Percentiles rank a stretch among this genome's conserved stretches.
phyloP scores from a whole-genome alignment of 2,888 invertebrate species.

The Eutolmus rufibarbis region DNA sequence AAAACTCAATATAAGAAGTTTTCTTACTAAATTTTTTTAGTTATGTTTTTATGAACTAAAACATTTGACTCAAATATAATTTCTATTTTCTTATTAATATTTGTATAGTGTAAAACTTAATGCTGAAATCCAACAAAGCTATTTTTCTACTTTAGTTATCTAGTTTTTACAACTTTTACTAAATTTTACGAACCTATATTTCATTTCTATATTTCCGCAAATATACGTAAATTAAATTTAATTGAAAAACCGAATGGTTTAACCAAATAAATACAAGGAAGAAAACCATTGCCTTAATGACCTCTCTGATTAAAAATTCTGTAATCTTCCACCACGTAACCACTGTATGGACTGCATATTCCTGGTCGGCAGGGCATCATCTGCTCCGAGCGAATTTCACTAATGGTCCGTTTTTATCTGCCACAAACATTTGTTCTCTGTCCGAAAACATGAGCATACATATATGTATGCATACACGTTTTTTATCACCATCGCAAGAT shows the following conservation, averaged over 20 bases:
- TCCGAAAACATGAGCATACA: not conserved
- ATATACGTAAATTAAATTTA: not conserved
- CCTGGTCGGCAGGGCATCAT: not conserved
- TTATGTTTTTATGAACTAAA: too few species aligned
- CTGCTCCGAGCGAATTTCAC: not conserved
- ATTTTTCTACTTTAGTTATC: too few species aligned
- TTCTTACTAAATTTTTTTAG: too few species aligned
- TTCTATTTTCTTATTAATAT: too few species aligned
- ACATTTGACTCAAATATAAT: too few species aligned
- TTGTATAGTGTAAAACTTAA: too few species aligned
- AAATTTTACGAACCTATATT: too few species aligned
- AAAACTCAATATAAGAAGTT: too few species aligned
- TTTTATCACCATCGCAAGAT: not conserved
- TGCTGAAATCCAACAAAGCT: too few species aligned
- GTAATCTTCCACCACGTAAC: not conserved
- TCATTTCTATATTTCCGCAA: too few species aligned
- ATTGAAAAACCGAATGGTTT: not conserved
- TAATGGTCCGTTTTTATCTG: not conserved
- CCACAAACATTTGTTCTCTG: not conserved
- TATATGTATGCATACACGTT: not conserved
- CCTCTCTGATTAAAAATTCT: not conserved
- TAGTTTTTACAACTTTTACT: too few species aligned
- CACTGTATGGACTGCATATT: not conserved
- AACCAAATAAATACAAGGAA: not conserved
- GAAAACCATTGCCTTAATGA: not conserved